phyloP scores from a whole-genome alignment of 2,113 vertebrate genomes.

The Platichthys stellatus region DNA sequence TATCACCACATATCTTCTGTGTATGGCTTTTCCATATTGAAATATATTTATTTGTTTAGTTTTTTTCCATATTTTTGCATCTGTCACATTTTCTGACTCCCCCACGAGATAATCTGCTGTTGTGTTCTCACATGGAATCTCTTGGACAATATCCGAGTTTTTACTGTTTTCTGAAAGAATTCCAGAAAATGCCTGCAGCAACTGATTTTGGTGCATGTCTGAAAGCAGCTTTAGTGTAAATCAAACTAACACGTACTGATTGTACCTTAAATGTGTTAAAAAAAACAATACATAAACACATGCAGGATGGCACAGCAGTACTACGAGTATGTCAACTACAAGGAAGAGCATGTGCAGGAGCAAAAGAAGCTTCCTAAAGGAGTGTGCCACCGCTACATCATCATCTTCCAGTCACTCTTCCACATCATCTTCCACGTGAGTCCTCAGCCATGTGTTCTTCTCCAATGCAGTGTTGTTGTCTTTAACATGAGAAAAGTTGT shows the following conservation, averaged over 20 bases:
- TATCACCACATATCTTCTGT: no score
- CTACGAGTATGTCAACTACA: constrained; percentile 91
- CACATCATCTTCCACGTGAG: constrained; percentile 90
- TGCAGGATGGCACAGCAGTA: constrained; percentile 95
- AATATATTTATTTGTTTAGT: neutral
- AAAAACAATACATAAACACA: neutral
- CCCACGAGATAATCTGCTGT: neutral
- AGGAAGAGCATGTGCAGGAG: constrained; percentile 88
- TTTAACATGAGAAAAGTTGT: neutral
- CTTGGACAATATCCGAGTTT: no score
- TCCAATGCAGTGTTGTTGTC: neutral
- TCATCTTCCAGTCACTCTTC: constrained; percentile 92
- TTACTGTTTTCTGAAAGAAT: no score
- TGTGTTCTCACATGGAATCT: no score
- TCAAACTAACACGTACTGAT: neutral
- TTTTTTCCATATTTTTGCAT: no score
- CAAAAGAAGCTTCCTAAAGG: constrained; percentile 84
- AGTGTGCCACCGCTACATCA: constrained; percentile 85
- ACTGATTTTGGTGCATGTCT: no score
- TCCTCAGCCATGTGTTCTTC: neutral
- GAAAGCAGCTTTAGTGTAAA: no score
- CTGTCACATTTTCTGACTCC: no score
- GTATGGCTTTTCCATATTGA: no score
- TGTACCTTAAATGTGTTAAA: neutral
- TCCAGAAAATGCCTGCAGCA: no score